phyloP scores from a whole-genome alignment of 2,888 invertebrate genomes.

The Tetramorium bicarinatum region DNA sequence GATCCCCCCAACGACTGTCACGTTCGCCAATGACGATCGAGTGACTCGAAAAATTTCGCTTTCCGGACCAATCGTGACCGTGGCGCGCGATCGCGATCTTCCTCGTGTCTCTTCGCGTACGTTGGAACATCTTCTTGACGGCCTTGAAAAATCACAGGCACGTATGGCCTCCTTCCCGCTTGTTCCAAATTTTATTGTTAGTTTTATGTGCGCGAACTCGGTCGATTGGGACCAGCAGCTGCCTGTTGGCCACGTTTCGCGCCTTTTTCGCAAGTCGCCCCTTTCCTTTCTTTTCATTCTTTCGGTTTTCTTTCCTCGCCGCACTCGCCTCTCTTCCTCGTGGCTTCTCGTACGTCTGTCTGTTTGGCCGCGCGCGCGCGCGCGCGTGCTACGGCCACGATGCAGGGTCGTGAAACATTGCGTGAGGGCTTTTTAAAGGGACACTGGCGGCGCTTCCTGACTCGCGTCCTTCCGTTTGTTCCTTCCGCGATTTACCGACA shows the following conservation, averaged over 20 bases:
- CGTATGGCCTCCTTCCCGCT: conserved; percentile 68
- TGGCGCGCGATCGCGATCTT: conserved; percentile 8
- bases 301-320: conserved; percentile 40
- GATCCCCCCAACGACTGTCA: conserved; percentile 58
- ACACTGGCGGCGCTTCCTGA: conserved; percentile 62
- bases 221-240: conserved; percentile 72
- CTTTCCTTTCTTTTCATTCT: conserved; percentile 52
- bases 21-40: conserved; percentile 62
- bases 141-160: conserved; percentile 76
- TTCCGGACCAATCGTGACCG: conserved; percentile 62
- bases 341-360: conserved; percentile 39
- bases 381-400: background rate
- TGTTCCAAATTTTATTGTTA: conserved; percentile 66
- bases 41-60: conserved; percentile 50
- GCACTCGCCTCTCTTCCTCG: conserved; percentile 28
- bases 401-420: conserved; percentile 64
- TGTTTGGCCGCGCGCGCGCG: conserved; percentile 17
- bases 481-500: conserved; percentile 59
- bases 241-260: conserved; percentile 62
- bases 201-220: conserved; percentile 48
- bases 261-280: conserved; percentile 60
- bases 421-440: conserved; percentile 75
- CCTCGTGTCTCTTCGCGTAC: conserved; percentile 48
- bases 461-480: conserved; percentile 41
- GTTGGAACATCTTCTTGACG: conserved; percentile 63